These are phyloP conservation scores for Xenopus borealis DNA, from an alignment of 2,113 vertebrate species.

Conservation along the genomic window DNA sequence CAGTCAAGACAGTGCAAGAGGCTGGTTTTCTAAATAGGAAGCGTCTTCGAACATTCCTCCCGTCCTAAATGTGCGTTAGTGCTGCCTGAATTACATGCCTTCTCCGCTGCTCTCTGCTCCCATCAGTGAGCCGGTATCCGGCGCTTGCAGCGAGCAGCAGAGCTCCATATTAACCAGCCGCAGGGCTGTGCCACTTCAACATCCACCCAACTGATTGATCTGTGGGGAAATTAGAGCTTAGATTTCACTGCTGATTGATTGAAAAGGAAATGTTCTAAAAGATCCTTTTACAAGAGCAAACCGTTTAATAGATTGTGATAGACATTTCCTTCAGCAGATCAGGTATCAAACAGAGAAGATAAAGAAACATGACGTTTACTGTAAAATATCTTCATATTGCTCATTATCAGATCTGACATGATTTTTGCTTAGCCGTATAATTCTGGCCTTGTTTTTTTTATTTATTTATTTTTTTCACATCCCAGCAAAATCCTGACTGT, in stretches of 20 bases:
- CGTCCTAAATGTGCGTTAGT: neutral
- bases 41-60: slow-evolving; percentile 30
- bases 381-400: slow-evolving; percentile 41
- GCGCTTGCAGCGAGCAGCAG: neutral
- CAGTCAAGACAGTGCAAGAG: slow-evolving; percentile 22
- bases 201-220: slow-evolving; percentile 33
- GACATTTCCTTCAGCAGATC: slow-evolving; percentile 45
- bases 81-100: slow-evolving; percentile 7
- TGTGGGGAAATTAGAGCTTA: slow-evolving; percentile 32
- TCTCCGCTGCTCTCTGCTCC: slow-evolving; percentile 5
- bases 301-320: slow-evolving; percentile 44
- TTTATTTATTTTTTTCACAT: neutral
- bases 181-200: neutral
- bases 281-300: slow-evolving; percentile 35
- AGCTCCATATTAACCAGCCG: slow-evolving; percentile 6
- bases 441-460: slow-evolving; percentile 23
- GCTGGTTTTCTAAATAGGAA: slow-evolving; percentile 24
- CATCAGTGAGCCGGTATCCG: neutral
- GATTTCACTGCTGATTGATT: slow-evolving; percentile 42
- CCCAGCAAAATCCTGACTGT: slow-evolving; percentile 14
- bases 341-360: slow-evolving; percentile 40
- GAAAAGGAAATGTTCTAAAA: slow-evolving; percentile 34
- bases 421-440: slow-evolving; percentile 38
- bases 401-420: slow-evolving; percentile 38
- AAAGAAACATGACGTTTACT: slow-evolving; percentile 43